phyloP scores from a whole-genome alignment of 2,113 vertebrate genomes.

The Heterotilapia buettikoferi region DNA sequence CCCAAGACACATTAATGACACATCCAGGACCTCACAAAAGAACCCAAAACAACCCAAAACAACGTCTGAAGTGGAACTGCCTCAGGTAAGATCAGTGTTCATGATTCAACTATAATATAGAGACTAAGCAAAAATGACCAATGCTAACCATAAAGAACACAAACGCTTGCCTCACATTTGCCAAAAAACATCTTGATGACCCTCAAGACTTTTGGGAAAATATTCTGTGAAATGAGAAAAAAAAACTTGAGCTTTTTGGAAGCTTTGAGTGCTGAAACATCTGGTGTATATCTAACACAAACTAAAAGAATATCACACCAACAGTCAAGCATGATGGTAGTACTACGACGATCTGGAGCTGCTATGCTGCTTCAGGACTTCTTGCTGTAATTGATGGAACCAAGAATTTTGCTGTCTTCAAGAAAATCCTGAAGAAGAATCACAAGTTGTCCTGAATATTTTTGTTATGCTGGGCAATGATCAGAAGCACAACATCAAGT shows the following conservation, averaged over 20 bases:
- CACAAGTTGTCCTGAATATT: neutral
- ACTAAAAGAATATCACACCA: neutral
- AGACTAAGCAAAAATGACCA: too few species aligned
- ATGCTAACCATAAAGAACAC: too few species aligned
- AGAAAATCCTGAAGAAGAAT: neutral
- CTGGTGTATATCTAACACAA: neutral
- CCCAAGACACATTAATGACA: neutral
- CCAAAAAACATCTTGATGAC: too few species aligned
- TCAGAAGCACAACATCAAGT: neutral
- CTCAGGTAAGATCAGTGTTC: too few species aligned
- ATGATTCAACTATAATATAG: too few species aligned
- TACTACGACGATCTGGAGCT: neutral
- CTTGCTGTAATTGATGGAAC: neutral
- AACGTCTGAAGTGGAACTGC: too few species aligned
- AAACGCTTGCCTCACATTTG: too few species aligned
- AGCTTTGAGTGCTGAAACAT: neutral
- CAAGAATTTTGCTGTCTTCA: neutral
- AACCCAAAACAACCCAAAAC: too few species aligned
- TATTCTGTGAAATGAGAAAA: too few species aligned
- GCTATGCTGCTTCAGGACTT: neutral
- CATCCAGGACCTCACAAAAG: too few species aligned
- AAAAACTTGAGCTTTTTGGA: neutral
- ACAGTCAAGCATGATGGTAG: neutral
- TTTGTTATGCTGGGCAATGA: neutral
- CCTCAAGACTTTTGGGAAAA: too few species aligned